Base-by-base conservation (phyloP, 2,113 vertebrate species). In the Phyllopteryx taeniolatus region DNA sequence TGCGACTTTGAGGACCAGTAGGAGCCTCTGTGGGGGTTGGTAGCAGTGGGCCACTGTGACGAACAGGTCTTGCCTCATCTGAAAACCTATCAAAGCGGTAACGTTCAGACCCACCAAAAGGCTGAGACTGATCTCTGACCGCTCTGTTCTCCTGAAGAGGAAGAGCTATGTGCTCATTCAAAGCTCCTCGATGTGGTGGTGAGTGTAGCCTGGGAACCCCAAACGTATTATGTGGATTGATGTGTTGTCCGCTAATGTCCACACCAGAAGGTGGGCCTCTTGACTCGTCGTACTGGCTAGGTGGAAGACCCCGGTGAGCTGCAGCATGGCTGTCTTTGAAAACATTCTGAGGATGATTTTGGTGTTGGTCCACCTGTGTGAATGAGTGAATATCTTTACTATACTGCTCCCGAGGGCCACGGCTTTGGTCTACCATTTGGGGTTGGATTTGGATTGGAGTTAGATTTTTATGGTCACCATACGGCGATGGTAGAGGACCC, bases 81-180 rank as follows among this genome's bases (percentile, higher is more conserved):
- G 92, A 77, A 20, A 75, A 86, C 57, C 94, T 94, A 59, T 94
- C 94, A 35, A 94, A 95, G 80, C 92, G 94, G 82, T 94, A 97
- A 6, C 95, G 86, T 86, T 90, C 95, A 84, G 92, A 93, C 49
- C 91, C 93, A 43, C 93, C 91, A 85, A 95, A 99, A 35, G 91
- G 91, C 4, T 92, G 88, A 0, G 95, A 86, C 68, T 91, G 91
- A 3, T 93, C 59, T 17, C 14, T 7, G 13, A 61, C 2, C 13
- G n/a, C 93, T 73, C 95, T 89, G 65, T 88, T 92, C n/a, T 94
- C 94, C 73, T 92, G 92, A 27, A 66, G 53, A 19, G 88, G 89
- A 49, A 83, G 86, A 2, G 90, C 94, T 71, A 95, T 85, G 63
- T 91, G 93, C 10, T 98, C 96, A 8, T 97, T 95, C 82, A 95